Conservation (phyloP, 2,797 vertebrate species). For the Margarornis squamiger region DNA sequence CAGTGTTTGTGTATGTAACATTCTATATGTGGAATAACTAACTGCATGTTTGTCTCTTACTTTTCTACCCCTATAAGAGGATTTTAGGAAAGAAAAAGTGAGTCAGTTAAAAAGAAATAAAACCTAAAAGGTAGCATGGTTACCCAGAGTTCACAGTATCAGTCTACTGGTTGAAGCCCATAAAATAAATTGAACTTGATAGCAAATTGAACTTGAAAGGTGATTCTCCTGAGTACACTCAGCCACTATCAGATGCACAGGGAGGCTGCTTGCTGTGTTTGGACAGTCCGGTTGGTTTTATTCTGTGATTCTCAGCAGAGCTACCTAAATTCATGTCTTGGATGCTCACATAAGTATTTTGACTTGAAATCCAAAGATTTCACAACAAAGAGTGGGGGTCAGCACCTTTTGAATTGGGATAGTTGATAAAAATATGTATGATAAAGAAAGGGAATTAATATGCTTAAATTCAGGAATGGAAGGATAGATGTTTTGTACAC, state of each 20-base stretch:
- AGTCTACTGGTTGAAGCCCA: neutral
- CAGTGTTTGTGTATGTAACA: neutral
- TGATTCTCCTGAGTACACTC: neutral
- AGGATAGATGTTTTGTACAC: neutral
- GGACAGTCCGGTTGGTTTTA: neutral
- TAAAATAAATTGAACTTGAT: neutral
- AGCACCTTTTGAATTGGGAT: neutral
- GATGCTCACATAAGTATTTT: neutral
- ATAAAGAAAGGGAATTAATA: neutral
- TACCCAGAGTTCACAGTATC: neutral
- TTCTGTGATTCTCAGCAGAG: neutral
- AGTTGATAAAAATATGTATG: neutral
- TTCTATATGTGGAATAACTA: neutral
- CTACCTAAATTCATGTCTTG: neutral
- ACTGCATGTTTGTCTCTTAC: neutral
- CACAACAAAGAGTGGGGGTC: neutral
- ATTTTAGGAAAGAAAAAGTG: neutral
- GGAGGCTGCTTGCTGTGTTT: neutral
- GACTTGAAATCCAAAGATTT: neutral
- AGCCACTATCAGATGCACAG: neutral
- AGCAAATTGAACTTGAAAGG: neutral
- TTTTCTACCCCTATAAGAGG: neutral
- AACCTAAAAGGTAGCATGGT: neutral
- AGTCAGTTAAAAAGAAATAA: neutral
- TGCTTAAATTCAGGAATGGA: neutral